Conservation (phyloP, 2,888 invertebrate genomes). For the Callyntrura sp. region DNA sequence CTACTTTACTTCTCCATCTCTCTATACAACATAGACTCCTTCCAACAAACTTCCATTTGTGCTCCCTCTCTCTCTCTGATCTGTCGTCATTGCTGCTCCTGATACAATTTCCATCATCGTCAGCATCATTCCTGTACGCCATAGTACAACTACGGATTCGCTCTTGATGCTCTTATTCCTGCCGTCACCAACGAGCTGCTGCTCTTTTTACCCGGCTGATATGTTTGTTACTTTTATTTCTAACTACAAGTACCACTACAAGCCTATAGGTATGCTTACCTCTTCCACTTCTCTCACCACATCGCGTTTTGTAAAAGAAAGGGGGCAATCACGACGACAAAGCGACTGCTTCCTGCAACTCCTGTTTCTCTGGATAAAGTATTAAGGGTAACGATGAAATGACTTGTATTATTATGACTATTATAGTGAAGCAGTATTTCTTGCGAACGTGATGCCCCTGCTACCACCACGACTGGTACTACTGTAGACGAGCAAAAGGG, state of each 20-base stretch:
- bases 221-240: conserved; percentile 45
- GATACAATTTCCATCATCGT: conserved; percentile 41
- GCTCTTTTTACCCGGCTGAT: conserved; percentile 23
- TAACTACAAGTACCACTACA: conserved; percentile 32
- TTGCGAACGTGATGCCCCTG: conserved; percentile 54
- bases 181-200: background rate
- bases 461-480: background rate
- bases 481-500: conserved; percentile 12
- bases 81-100: conserved; percentile 36
- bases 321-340: conserved; percentile 60
- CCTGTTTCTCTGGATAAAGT: conserved; percentile 47
- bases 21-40: background rate
- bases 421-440: conserved; percentile 37
- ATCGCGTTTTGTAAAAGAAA: conserved; percentile 41
- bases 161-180: conserved; percentile 2
- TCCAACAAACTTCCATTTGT: background rate
- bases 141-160: conserved; percentile 8
- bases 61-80: background rate
- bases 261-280: conserved; percentile 4
- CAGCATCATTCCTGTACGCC: conserved; percentile 22
- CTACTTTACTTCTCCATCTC: background rate
- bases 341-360: conserved; percentile 45
- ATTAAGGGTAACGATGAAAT: conserved; percentile 64
- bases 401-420: conserved; percentile 61
- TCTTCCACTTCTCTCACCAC: background rate